A percentile compares a stretch with the other conserved stretches of the same genome.
phyloP scores from a whole-genome alignment of 2,888 invertebrate species.

The Thysanoteuthis rhombus region DNA sequence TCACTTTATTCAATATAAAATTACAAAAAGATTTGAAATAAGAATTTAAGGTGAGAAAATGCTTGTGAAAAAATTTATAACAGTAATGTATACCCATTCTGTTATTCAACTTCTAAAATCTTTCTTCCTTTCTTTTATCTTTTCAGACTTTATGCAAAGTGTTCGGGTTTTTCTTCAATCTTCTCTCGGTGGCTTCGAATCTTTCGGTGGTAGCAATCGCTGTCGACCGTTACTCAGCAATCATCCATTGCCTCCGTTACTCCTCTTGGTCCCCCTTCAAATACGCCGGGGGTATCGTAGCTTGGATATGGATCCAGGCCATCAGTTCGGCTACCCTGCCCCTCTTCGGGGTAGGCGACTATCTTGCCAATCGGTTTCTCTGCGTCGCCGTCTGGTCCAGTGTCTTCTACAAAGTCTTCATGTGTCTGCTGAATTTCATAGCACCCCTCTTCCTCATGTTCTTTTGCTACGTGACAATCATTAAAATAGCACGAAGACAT shows the following conservation, averaged over 20 bases:
- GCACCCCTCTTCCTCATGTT: conserved; percentile 38
- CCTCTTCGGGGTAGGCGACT: conserved; percentile 24
- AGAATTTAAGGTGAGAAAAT: too few relatives aligned
- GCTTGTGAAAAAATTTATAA: too few relatives aligned
- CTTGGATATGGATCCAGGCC: conserved; percentile 38
- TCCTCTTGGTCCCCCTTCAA: conserved; percentile 41
- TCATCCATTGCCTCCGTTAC: conserved; percentile 44
- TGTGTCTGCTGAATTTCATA: conserved; percentile 33
- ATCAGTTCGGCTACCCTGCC: conserved; percentile 35
- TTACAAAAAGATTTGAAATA: too few relatives aligned
- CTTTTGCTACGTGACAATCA: conserved; percentile 41
- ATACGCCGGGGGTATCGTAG: conserved; percentile 35
- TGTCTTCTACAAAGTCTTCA: conserved; percentile 34
- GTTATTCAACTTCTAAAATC: background rate
- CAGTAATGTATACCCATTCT: too few relatives aligned
- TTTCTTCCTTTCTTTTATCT: conserved; percentile 14
- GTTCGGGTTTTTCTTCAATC: conserved; percentile 36
- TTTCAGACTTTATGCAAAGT: conserved; percentile 40
- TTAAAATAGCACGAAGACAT: conserved; percentile 42
- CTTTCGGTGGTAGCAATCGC: conserved; percentile 41
- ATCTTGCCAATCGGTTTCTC: conserved; percentile 30
- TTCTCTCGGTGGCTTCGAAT: conserved; percentile 38
- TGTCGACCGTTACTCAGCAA: conserved; percentile 45
- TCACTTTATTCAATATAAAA: too few relatives aligned
- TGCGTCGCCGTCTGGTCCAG: conserved; percentile 36